Percentiles rank a stretch among this genome's conserved stretches.
These are phyloP conservation scores for Nymphalis c-album DNA, from an alignment of 2,888 invertebrate species.

Conservation along the genomic window DNA sequence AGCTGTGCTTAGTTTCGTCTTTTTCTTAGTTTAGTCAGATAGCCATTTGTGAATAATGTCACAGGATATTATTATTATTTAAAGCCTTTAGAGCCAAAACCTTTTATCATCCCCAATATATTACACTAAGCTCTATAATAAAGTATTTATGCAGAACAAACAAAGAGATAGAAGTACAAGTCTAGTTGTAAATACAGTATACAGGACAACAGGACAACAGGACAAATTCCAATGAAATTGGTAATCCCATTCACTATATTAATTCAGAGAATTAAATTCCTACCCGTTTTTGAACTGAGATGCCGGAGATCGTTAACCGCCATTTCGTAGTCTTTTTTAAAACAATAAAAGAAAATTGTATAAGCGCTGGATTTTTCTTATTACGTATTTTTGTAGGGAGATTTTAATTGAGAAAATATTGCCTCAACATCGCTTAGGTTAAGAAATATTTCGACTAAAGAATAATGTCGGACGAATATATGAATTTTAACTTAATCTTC, in stretches of 20 bases:
- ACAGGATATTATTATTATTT: too few species aligned
- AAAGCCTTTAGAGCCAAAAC: too few species aligned
- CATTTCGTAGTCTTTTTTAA: conserved; percentile 29
- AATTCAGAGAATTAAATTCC: conserved; percentile 27
- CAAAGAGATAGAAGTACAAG: conserved; percentile 7
- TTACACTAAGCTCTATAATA: not conserved
- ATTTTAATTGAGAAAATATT: conserved; percentile 40
- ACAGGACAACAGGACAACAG: conserved; percentile 14
- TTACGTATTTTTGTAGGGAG: conserved; percentile 31
- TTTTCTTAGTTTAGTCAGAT: too few species aligned
- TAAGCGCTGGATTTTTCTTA: conserved; percentile 36
- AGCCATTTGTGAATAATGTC: too few species aligned
- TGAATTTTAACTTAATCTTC: conserved; percentile 38
- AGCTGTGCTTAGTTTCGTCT: too few species aligned
- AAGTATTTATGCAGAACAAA: conserved; percentile 6
- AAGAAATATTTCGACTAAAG: conserved; percentile 27
- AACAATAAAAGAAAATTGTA: conserved; percentile 32
- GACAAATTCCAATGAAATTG: conserved; percentile 26
- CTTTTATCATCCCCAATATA: too few species aligned
- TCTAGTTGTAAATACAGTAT: conserved; percentile 17
- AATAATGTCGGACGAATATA: conserved; percentile 36
- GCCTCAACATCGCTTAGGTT: conserved; percentile 33
- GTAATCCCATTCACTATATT: conserved; percentile 27
- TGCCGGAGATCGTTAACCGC: conserved; percentile 29
- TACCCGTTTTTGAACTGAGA: conserved; percentile 21